Conservation (phyloP, 2,797 vertebrate species). For the Gallirallus australis region DNA sequence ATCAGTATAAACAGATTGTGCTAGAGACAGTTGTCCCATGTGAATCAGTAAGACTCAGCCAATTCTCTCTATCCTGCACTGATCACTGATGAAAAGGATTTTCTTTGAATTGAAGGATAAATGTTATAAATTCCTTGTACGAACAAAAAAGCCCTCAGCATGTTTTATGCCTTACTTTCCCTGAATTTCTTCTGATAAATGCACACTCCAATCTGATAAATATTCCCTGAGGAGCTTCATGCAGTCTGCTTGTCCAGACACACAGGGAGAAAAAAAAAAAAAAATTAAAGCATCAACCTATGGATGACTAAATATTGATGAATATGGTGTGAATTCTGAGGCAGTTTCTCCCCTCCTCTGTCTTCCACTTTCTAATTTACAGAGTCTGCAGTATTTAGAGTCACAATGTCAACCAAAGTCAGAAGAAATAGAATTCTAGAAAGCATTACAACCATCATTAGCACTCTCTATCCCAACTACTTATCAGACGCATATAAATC, state of each 20-base stretch:
- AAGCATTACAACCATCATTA: constrained; percentile 60
- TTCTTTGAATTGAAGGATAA: not conserved
- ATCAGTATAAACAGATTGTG: constrained; percentile 58
- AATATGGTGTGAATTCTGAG: constrained; percentile 15
- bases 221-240: not conserved
- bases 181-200: not conserved
- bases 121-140: not conserved
- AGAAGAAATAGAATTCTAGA: constrained; percentile 65
- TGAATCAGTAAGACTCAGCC: not conserved
- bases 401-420: constrained; percentile 69
- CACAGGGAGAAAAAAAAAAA: fast-evolving
- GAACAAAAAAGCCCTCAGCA: not conserved
- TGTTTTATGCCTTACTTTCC: constrained; percentile 2
- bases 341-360: not conserved
- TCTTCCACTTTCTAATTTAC: constrained; percentile 39
- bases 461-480: constrained; percentile 29
- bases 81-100: not conserved
- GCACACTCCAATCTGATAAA: not conserved
- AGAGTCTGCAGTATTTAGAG: constrained; percentile 51
- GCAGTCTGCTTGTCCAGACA: constrained; percentile 9
- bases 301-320: constrained; percentile 20
- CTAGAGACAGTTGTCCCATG: not conserved
- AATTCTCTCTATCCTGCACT: not conserved
- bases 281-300: not conserved
- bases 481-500: constrained; percentile 70